Evolutionary conservation across 2,797 vertebrate species (phyloP).

Genomic region (Amniataba percoides): DNA sequence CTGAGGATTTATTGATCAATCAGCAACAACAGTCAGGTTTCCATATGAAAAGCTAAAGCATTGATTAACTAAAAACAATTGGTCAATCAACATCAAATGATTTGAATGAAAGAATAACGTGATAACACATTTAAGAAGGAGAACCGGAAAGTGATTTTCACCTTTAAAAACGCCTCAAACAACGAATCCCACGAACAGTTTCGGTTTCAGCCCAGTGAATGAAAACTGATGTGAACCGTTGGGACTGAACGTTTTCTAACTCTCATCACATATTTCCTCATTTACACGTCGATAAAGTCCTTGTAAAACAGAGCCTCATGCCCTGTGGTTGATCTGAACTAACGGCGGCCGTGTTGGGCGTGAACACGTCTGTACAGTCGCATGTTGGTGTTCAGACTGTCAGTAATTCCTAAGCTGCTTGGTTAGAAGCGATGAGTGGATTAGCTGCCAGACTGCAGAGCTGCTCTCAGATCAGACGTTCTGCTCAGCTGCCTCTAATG

Average conservation of each 20-base stretch:
- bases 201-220: background rate
- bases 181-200: no score
- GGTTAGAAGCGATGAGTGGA: conserved; percentile 49
- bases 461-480: conserved; percentile 51
- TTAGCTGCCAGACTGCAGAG: conserved; percentile 38
- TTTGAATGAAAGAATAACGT: no score
- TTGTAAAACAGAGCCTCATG: background rate
- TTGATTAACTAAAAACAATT: background rate
- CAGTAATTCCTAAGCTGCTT: conserved; percentile 16
- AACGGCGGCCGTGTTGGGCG: background rate
- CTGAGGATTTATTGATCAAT: background rate
- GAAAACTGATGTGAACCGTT: background rate
- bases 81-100: background rate
- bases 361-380: background rate
- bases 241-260: background rate
- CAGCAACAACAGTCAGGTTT: background rate
- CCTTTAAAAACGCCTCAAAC: background rate
- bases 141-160: background rate
- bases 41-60: background rate
- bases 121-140: no score
- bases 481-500: conserved; percentile 48
- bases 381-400: background rate
- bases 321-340: background rate
- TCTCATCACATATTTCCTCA: background rate
- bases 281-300: background rate